Base-by-base conservation (phyloP, 2,888 invertebrate genomes). In the Metacarcinus magister region DNA sequence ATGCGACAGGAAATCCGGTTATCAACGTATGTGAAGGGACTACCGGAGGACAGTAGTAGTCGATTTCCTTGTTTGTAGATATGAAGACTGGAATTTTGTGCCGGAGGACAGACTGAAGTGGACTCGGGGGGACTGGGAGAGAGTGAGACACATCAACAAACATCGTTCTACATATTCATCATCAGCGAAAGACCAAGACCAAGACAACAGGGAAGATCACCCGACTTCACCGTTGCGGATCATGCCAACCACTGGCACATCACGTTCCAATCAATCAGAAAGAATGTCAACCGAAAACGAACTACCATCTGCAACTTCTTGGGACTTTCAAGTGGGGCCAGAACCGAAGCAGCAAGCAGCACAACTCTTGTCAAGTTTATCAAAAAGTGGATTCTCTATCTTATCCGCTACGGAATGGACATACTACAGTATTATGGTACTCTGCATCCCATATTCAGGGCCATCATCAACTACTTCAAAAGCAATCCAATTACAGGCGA, bases 101-200 rank as follows among this genome's bases (percentile, higher is more conserved):
- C 94, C 96, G 60, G 3, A n/a, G 5, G 94, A 96, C 96, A 94
- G 60, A 28, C 67, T 89, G 43, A 96, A 82, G 28, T 96, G 96
- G 96, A 96, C 96, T 10, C 48, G 0, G 16, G 96, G 96, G 28
- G 96, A 94, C 48, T 95, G 95, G 93, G 48, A 95, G 87, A 75
- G 95, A n/a, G 44, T 46, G 19, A 90, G 43, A 39, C 28, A 8
- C 2, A 90, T 90, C 90, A 90, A 90, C 43, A 1, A 90, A 7
- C 39, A 46, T 10, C 19, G 43, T 90, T 39, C 90, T 90, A 39
- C 39, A 90, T 2, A 28, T 90, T 90, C 90, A 39, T 90, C 43
- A 5, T 39, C 32, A 0, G 90, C 0, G 19, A 5, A 90, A 28
- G 43, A 90, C 43, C 90, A 90, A 90, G 0, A 0, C 90, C 90